A percentile compares a stretch with the other conserved stretches of the same genome.
Evolutionary conservation across 2,797 vertebrate genomes (phyloP).

Genomic region (Psittacula derbiana): DNA sequence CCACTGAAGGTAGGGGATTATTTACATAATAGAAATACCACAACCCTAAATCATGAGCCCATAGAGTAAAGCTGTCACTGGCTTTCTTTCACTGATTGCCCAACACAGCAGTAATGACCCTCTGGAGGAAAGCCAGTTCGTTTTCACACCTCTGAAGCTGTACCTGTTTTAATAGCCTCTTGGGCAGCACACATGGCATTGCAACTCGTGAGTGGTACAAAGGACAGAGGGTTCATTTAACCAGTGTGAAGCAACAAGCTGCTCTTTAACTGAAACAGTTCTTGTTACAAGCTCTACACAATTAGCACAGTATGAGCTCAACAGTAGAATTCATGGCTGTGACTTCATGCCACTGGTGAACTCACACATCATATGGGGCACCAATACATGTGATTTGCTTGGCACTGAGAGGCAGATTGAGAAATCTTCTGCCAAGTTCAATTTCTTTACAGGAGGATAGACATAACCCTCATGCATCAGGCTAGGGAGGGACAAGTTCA

Average conservation of each 20-base stretch:
- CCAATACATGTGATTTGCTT: accelerated
- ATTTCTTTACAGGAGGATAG: accelerated
- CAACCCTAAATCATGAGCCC: background rate
- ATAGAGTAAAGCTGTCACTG: background rate
- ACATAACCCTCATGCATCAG: accelerated
- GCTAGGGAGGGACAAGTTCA: no score
- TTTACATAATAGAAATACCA: background rate
- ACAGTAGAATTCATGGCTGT: accelerated
- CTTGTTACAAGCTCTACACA: background rate
- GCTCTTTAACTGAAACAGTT: background rate
- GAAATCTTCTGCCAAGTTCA: no score
- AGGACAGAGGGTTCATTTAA: background rate
- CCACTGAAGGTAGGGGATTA: background rate
- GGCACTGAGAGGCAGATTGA: accelerated
- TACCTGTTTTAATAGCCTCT: background rate
- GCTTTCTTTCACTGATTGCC: background rate
- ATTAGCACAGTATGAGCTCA: background rate
- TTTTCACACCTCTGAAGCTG: background rate
- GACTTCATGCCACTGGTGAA: background rate
- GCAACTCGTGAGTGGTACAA: background rate
- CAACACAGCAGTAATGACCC: accelerated
- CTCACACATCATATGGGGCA: no score
- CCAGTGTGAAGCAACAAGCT: background rate
- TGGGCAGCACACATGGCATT: background rate
- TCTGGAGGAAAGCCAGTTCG: background rate